Conservation (phyloP, 2,797 vertebrate species). For the Streptopelia turtur region DNA sequence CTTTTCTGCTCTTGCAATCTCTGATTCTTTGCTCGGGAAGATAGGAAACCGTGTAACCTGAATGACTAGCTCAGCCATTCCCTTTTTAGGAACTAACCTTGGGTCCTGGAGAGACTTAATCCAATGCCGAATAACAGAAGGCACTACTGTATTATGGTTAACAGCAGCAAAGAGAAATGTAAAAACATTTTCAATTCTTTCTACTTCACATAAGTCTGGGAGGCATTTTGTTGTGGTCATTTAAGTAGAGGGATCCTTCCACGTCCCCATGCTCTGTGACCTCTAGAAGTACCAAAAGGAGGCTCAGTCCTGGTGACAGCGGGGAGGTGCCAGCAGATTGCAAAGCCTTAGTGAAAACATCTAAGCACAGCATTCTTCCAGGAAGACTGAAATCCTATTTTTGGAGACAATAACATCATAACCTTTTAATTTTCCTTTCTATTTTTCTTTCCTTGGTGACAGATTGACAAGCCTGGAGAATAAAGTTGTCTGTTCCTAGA, state of each 20-base stretch:
- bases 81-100: constrained; percentile 10
- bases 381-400: constrained; percentile 54
- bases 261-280: not conserved
- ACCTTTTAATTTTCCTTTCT: constrained; percentile 57
- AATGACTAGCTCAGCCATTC: not conserved
- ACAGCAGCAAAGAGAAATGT: not conserved
- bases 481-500: not conserved
- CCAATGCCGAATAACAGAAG: not conserved
- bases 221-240: not conserved
- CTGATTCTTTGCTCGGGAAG: not conserved
- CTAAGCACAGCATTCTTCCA: not conserved
- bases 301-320: not conserved
- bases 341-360: not conserved
- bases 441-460: not conserved
- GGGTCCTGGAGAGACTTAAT: constrained; percentile 8
- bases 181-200: not conserved
- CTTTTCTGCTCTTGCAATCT: not conserved
- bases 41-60: not conserved
- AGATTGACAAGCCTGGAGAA: constrained; percentile 29
- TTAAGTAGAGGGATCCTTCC: not conserved
- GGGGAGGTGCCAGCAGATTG: not conserved
- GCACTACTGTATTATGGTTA: not conserved
- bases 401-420: constrained; percentile 35
- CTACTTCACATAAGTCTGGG: not conserved
- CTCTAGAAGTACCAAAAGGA: not conserved